Base-by-base conservation (phyloP, 2,797 vertebrate genomes). In the Petrocephalus schoutedeni region DNA sequence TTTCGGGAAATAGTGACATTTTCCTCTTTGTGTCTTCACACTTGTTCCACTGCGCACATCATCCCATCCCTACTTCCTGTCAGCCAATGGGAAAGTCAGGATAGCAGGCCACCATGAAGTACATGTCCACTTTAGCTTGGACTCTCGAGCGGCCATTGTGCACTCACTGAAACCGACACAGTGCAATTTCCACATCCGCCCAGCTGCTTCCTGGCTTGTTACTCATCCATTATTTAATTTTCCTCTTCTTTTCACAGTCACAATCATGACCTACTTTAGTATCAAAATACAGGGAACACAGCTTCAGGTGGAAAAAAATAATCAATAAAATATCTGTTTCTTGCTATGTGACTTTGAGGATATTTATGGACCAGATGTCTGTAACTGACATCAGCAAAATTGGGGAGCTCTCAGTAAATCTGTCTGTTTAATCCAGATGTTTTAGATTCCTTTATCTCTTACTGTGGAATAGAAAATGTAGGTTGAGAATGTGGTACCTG, bases 191-290 rank as follows among this genome's bases (percentile, higher is more conserved):
- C 57, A 23, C 56, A 19, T 28, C 85, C 71, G 80, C 90, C 87
- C 93, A 93, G 91, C 92, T 93, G 93, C 54, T 59, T 87, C n/a
- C 56, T 84, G 87, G 89, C 93, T 92, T 58, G 90, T 91, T 91
- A 89, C 23, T 67, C 28, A 32, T 67, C 23, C 61, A 14, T 32
- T 67, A 67, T 67, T 67, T 32, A 32, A 67, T 67, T 86, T 80
- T 9, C 53, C 82, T 87, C 54, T 28, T 64, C 85, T 89, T 45
- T 84, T 86, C 87, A 49, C 10, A 86, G 87, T 53, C 89, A 7
- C 12, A 58, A 77, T 61, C 12, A 77, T 77, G 32, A 77, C 71
- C 71, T 41, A 77, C 71, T 77, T 77, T 36, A 41, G 4, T 77
- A 45, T 45, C 14, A 77, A 45, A 45, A 41, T 32, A 45, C 5